Evolutionary conservation across 1,140 invertebrate genomes (phyloP), one percentile per base, ranked within the genome.

Genomic region (Cotesia typhae): DNA sequence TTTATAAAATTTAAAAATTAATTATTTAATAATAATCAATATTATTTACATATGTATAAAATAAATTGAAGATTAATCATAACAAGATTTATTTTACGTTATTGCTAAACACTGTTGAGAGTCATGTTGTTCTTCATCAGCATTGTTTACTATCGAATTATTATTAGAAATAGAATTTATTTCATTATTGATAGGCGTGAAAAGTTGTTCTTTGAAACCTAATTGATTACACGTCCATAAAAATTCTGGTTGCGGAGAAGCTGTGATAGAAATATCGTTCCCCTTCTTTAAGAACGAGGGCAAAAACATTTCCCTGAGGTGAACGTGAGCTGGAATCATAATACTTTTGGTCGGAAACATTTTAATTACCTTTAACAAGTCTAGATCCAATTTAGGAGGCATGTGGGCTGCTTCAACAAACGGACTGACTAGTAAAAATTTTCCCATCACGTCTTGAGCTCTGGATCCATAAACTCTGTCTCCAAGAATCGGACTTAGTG

Each of bases 301-400:
- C 65, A 88, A 57, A 51, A 35, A 41, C 2, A 84, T 60, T 59
- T 73, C 75, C 71, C 72, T 80, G 1, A 87, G 67, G 67, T 88
- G 88, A 69, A 83, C 70, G 64, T 88, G 88, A 17, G 65, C 41
- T n/a, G 88, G 88, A 76, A 88, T 83, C 12, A 87, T 77, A 1
- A 74, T 7, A 69, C 76, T 76, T 17, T 81, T 71, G 0, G 1
- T 14, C 12, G n/a, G n/a, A 1, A 10, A 53, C 20, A 82, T 4
- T 57, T 77, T 20, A 9, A 86, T 55, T 0, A 75, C 4, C 0
- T 65, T 0, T 4, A 84, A 37, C 4, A 87, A 17, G 4, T 79
- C 17, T 53, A 1, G 4, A 37, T 81, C 73, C 1, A 86, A 10
- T 67, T 70, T 77, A 51, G 83, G 85, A 5, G 70, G 55, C 0